A percentile compares a stretch with the other conserved stretches of the same genome.
Conservation (phyloP, 2,113 vertebrate species). For the Stegastes partitus region DNA sequence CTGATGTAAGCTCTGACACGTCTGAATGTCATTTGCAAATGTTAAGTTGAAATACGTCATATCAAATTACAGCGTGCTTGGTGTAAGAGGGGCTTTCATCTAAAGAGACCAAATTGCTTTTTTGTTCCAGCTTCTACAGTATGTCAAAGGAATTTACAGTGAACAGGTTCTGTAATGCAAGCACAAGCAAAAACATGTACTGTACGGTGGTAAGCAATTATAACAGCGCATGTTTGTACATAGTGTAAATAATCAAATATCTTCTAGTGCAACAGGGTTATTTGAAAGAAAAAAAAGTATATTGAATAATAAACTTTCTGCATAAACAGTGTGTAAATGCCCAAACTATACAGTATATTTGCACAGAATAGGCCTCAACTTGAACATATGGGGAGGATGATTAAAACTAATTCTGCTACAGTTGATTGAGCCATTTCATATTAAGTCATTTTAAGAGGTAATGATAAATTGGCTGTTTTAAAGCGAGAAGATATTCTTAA, state of each 20-base stretch:
- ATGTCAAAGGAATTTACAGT: constrained; percentile 66
- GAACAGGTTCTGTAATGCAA: constrained; percentile 68
- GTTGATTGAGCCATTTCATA: constrained; percentile 40
- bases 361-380: constrained; percentile 57
- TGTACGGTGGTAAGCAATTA: constrained; percentile 69
- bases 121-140: constrained; percentile 47
- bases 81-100: constrained; percentile 5
- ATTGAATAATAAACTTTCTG: constrained; percentile 44
- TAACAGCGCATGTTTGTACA: constrained; percentile 74
- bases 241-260: constrained; percentile 83
- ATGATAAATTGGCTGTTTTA: constrained; percentile 31
- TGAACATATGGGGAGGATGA: constrained; percentile 19
- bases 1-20: constrained; percentile 28
- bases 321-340: constrained; percentile 61
- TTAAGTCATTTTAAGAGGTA: constrained; percentile 40
- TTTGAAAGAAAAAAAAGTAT: constrained; percentile 45
- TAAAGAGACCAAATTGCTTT: constrained; percentile 43
- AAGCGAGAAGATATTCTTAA: constrained; percentile 29
- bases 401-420: constrained; percentile 13
- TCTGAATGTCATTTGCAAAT: not conserved
- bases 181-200: constrained; percentile 81
- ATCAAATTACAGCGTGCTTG: not conserved
- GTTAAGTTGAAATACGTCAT: not conserved
- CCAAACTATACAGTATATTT: constrained; percentile 61
- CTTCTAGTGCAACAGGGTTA: constrained; percentile 77